These are phyloP conservation scores for Octomys mimax DNA, from an alignment of 2,797 vertebrate genomes.

Conservation along the genomic window DNA sequence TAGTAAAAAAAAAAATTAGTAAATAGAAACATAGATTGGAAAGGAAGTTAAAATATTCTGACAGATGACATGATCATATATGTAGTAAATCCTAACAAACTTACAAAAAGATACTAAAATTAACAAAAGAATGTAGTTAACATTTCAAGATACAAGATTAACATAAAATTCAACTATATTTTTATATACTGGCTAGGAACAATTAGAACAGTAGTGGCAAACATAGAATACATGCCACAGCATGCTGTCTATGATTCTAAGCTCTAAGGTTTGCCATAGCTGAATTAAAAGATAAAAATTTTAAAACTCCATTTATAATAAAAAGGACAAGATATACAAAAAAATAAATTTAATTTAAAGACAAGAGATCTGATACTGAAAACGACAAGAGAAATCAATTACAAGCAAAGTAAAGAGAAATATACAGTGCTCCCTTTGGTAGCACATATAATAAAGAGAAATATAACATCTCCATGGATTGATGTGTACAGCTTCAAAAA, in stretches of 20 bases:
- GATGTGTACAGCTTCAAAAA: background rate
- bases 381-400: slow-evolving; percentile 10
- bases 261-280: background rate
- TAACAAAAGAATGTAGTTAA: background rate
- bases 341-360: slow-evolving; percentile 37
- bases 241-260: no score
- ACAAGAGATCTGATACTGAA: background rate
- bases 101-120: slow-evolving; percentile 1
- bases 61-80: slow-evolving; percentile 25
- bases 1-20: background rate
- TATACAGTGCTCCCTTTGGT: background rate
- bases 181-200: background rate
- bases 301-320: background rate
- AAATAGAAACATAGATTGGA: background rate
- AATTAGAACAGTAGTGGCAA: background rate
- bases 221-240: background rate
- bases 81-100: background rate
- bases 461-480: background rate
- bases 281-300: background rate
- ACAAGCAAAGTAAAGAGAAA: background rate
- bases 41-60: background rate
- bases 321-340: background rate
- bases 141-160: background rate
- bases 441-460: no score
- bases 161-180: slow-evolving; percentile 26